Base-by-base conservation (phyloP, 2,797 vertebrate species). In the Enteromius treurensis region DNA sequence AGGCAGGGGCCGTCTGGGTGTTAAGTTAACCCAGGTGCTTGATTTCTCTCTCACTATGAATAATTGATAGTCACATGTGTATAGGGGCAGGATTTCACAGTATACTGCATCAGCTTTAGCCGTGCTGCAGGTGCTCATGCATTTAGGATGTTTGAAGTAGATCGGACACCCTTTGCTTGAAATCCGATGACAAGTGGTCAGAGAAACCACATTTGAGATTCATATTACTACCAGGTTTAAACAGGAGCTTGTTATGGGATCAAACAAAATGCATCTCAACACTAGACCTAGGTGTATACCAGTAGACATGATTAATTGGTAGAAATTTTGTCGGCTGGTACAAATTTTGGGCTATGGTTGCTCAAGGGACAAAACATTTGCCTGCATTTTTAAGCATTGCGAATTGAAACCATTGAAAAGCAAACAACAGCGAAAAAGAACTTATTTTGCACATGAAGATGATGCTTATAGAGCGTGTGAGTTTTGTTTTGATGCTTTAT, bases 11-110 rank as follows among this genome's bases (percentile, higher is more conserved):
- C 8, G 45, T 70, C 77, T 70, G 79, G 64, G 86, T 85, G 83
- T 82, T 89, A 37, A 88, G 49, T 81, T 80, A 86, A 67, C 23
- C 67, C 80, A 86, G 84, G 75, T 84, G 87, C 75, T 85, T 84
- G 32, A 84, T 86, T 82, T 86, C 82, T 89, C 74, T 84, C 84
- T 58, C 60, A 78, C 76, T 73, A 90, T 91, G 88, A 90, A 90
- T 92, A 90, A 91, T 82, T 88, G 85, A 90, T 86, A 79, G 62
- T 85, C 83, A 82, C 84, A 68, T 85, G 79, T 81, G 84, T 80
- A 42, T 34, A 79, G 65, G 78, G 60, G 79, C 45, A 85, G 81
- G 65, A 32, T 79, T 62, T 83, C 74, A 73, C 19, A 81, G 55
- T 68, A 71, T 47, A 76, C 64, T 82, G 67, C 74, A 80, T 79